Base-by-base conservation (phyloP, 2,888 invertebrate genomes). In the Crematogaster levior region DNA sequence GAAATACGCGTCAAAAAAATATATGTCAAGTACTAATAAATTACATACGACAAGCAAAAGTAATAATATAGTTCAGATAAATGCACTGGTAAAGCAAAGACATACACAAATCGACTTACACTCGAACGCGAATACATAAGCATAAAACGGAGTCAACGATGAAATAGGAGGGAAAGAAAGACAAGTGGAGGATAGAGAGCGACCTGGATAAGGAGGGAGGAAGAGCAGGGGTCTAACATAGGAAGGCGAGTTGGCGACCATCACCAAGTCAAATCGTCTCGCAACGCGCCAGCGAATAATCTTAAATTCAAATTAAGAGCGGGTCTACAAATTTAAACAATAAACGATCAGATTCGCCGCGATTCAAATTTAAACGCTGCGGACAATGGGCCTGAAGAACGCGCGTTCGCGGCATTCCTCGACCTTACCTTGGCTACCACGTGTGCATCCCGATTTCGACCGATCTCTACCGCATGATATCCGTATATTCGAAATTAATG, bases 291-390 rank as follows among this genome's bases (percentile, higher is more conserved):
- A 92, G 93, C 91, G 93, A 93, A 92, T 92, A 92, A 93, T 93
- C 92, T 93, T 92, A 93, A 93, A 93, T 93, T 93, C 92, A 93
- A 93, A 93, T 93, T 93, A 93, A 93, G 93, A 93, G 89, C 91
- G 91, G 92, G 93, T 92, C 93, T 93, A 93, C 93, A 93, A 93
- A 93, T 93, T 93, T 93, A 93, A 93, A 93, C 93, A 93, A 93
- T 93, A 93, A 93, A 93, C 92, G 92, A 93, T 93, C 93, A 93
- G 93, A 93, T 93, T 93, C 93, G 90, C 90, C 87, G 90, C 91
- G 92, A 93, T 93, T 93, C 91, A 93, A 93, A 93, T 93, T 93
- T 93, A 93, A 92, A 93, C 92, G 91, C 90, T 87, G 88, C 89
- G 91, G 92, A 93, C 93, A 93, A 93, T 93, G 91, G 93, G 88